Conservation (phyloP, 2,797 vertebrate genomes). For the Dallia pectoralis region DNA sequence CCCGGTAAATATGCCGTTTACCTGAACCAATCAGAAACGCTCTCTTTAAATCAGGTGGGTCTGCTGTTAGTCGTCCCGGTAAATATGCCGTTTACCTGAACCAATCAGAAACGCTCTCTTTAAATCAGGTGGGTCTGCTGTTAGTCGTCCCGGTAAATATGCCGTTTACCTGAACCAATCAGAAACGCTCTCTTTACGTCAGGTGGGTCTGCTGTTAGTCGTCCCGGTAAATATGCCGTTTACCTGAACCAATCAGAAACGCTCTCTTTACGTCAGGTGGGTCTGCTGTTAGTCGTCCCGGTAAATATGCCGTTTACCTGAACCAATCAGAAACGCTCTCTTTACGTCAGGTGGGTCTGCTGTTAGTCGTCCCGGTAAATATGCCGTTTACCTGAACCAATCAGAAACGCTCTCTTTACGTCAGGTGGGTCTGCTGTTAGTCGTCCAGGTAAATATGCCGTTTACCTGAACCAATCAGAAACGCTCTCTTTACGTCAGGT, state of each 20-base stretch:
- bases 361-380: not conserved
- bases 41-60: conserved; percentile 95
- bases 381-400: conserved; percentile 78
- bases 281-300: conserved; percentile 28
- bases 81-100: conserved; percentile 58
- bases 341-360: conserved; percentile 89
- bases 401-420: conserved; percentile 96
- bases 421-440: conserved; percentile 78
- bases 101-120: conserved; percentile 96
- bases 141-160: not conserved
- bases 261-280: conserved; percentile 95
- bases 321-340: conserved; percentile 96
- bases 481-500: conserved; percentile 96
- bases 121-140: conserved; percentile 86
- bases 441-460: not conserved
- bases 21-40: conserved; percentile 96
- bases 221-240: not conserved
- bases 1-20: not conserved
- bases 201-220: conserved; percentile 73
- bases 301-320: conserved; percentile 33
- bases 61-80: not conserved
- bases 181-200: conserved; percentile 96
- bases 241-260: conserved; percentile 94
- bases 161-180: conserved; percentile 83
- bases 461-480: conserved; percentile 92